Evolutionary conservation across 2,797 vertebrate species (phyloP).

Genomic region (Buphagus erythrorhynchus): DNA sequence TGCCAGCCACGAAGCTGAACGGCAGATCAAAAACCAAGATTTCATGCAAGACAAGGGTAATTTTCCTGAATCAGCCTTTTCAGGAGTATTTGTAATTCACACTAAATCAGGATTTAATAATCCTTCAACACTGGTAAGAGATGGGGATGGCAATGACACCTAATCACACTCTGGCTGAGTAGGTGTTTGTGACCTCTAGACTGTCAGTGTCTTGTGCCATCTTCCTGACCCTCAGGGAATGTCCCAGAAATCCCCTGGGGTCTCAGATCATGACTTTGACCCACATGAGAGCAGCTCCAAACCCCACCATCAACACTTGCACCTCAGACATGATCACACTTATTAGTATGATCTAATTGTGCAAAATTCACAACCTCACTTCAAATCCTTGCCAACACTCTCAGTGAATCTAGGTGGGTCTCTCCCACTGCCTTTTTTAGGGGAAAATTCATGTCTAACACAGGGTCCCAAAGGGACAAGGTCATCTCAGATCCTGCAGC

Average conservation of each 20-base stretch:
- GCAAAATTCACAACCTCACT: not conserved
- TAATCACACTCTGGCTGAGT: not conserved
- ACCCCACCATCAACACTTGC: not conserved
- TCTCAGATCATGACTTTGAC: not conserved
- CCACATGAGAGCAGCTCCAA: not conserved
- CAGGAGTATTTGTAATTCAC: not conserved
- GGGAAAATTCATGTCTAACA: not conserved
- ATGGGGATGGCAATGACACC: not conserved
- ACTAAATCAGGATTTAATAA: not conserved
- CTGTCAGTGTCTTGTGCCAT: rapidly evolving
- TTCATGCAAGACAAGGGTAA: not conserved
- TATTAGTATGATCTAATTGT: not conserved
- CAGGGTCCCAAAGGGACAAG: not conserved
- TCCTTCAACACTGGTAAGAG: not conserved
- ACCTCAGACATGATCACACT: rapidly evolving
- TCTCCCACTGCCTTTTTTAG: not conserved
- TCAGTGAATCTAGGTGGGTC: rapidly evolving
- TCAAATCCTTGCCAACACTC: not conserved
- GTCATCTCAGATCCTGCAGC: not conserved
- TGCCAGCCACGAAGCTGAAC: not conserved
- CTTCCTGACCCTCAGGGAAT: not conserved
- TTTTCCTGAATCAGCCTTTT: not conserved
- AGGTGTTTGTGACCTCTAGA: not conserved
- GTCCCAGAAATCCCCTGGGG: not conserved
- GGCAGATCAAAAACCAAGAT: not conserved